Evolutionary conservation across 2,888 invertebrate genomes (phyloP).

Genomic region (Arrhopalites spinosus): DNA sequence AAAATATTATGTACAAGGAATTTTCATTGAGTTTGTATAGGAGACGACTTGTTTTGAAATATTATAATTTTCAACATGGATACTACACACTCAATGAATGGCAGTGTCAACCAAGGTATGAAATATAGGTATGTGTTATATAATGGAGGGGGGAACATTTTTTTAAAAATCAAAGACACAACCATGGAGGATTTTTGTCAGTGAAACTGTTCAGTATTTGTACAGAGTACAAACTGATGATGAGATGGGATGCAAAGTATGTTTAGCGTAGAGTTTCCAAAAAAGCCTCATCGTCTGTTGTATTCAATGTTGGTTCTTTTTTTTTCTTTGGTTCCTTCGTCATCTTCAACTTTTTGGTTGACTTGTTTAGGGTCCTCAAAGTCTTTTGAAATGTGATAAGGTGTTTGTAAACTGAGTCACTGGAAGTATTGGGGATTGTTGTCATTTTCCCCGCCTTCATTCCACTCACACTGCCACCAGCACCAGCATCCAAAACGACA

Average conservation of each 20-base stretch:
- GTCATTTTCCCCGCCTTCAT: conserved; percentile 27
- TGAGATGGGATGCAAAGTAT: conserved; percentile 4
- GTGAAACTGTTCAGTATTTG: too few relatives aligned
- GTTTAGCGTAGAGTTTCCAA: conserved; percentile 22
- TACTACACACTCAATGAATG: too few relatives aligned
- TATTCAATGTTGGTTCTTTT: not conserved
- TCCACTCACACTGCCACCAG: not conserved
- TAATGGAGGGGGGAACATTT: too few relatives aligned
- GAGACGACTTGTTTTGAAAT: too few relatives aligned
- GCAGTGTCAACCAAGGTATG: too few relatives aligned
- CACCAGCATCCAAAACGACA: not conserved
- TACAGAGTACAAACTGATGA: too few relatives aligned
- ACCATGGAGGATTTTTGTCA: too few relatives aligned
- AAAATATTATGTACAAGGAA: too few relatives aligned
- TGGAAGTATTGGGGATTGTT: conserved; percentile 16
- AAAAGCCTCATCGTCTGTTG: not conserved
- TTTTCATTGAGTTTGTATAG: too few relatives aligned
- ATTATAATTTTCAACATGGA: too few relatives aligned
- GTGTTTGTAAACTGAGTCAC: conserved; percentile 41
- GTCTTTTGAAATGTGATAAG: conserved; percentile 40
- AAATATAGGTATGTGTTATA: too few relatives aligned
- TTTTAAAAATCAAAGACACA: too few relatives aligned
- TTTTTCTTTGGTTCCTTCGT: not conserved
- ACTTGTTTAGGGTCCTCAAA: conserved; percentile 30
- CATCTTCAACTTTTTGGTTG: conserved; percentile 21